Evolutionary conservation across 2,113 vertebrate species (phyloP).

Genomic region (Microcebus griseorufus): DNA sequence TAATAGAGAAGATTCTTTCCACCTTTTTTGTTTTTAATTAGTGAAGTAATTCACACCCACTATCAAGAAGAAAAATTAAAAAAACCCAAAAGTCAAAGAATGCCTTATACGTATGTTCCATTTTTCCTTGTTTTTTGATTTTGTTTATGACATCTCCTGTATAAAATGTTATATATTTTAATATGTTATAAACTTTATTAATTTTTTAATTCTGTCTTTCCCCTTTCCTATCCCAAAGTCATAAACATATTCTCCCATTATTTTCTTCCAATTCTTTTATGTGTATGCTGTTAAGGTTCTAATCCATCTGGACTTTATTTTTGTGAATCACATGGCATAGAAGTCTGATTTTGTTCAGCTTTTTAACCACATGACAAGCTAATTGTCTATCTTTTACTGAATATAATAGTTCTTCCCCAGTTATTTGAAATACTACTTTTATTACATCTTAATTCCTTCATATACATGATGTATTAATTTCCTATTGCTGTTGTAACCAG

Average conservation of each 20-base stretch:
- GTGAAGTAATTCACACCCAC: not conserved
- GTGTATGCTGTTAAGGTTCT: not conserved
- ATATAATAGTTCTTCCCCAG: not conserved
- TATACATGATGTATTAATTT: not conserved
- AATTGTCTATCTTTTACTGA: not conserved
- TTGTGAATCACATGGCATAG: constrained; percentile 18
- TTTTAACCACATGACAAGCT: constrained; percentile 22
- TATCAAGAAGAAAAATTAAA: constrained; percentile 29
- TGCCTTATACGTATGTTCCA: not conserved
- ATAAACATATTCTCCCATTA: constrained; percentile 20
- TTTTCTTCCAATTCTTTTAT: not conserved
- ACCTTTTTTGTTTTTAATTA: constrained; percentile 25
- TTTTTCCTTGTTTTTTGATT: constrained; percentile 39
- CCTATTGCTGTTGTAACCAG: not conserved
- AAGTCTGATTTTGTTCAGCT: constrained; percentile 42
- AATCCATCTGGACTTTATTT: constrained; percentile 55
- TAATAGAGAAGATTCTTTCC: not conserved
- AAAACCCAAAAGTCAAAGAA: not conserved
- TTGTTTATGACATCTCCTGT: constrained; percentile 19
- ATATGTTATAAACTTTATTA: constrained; percentile 42
- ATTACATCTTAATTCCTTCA: constrained; percentile 21
- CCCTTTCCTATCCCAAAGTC: not conserved
- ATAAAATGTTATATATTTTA: constrained; percentile 59
- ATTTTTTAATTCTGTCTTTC: constrained; percentile 29
- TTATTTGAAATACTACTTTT: constrained; percentile 42